Evolutionary conservation across 2,797 vertebrate genomes (phyloP), one percentile per base, ranked within the genome.

Genomic region (Characodon lateralis): DNA sequence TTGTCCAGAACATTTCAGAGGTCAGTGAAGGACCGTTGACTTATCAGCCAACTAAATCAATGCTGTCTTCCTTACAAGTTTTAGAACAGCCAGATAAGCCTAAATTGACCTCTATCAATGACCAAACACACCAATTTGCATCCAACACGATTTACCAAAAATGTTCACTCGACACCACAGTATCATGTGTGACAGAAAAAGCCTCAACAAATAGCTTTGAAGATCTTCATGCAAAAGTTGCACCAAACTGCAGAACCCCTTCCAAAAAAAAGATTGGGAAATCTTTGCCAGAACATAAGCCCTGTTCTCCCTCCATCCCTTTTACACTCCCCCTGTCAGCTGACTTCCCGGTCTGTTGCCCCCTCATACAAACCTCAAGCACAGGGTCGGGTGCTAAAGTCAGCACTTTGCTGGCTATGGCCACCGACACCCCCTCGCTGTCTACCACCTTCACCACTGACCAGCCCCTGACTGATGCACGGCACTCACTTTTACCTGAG

Each of bases 401-500:
- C 88, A 76, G 82, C 76, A 86, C 86, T 85, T 81, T 92, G 90
- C 88, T 80, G 87, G 72, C 87, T 31, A 84, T 89, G 79, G 85
- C 89, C 87, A 87, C 92, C 87, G 87, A 84, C 92, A 87, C 88
- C 89, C 88, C 92, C 81, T 81, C 84, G 76, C 82, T 75, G 89
- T 88, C 80, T 59, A 88, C 90, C 93, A 92, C 91, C 91, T 89
- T 79, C 91, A 91, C 90, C 92, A 91, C 95, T 89, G 94, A 94
- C 90, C 95, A 91, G 89, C 93, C 87, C 89, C 92, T 81, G 90
- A 95, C 95, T 88, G 96, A 95, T 93, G 95, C 96, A 95, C 95
- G 89, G 87, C 96, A 96, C 95, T 94, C 93, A 95, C 96, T 98
- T 97, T 95, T 97, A 94, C 97, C 98, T 91, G 94, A 96, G 96